Conservation (phyloP, 2,113 vertebrate genomes). For the Xenopus borealis region DNA sequence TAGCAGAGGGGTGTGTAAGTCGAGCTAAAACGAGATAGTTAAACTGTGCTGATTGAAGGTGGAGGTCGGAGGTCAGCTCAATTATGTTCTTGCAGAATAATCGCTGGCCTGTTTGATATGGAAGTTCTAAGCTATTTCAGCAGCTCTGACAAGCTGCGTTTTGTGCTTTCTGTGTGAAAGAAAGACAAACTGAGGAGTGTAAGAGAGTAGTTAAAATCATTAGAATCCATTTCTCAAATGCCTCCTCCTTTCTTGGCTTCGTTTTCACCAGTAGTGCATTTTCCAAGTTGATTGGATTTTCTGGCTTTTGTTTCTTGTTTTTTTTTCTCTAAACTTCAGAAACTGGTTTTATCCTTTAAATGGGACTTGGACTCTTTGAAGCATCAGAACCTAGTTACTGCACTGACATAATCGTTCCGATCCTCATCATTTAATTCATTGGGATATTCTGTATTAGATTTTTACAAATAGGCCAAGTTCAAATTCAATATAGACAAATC, state of each 20-base stretch:
- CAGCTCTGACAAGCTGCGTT: conserved; percentile 64
- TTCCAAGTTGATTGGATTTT: conserved; percentile 49
- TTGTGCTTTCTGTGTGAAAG: conserved; percentile 69
- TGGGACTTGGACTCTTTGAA: background rate
- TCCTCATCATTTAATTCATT: conserved; percentile 22
- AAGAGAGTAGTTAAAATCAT: conserved; percentile 78
- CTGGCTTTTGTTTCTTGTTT: conserved; percentile 48
- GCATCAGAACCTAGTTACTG: conserved; percentile 2
- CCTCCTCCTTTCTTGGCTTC: conserved; percentile 42
- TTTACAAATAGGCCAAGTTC: background rate
- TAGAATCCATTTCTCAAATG: conserved; percentile 59
- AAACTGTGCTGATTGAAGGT: conserved; percentile 82
- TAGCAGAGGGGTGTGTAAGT: conserved; percentile 93
- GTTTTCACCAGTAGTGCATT: background rate
- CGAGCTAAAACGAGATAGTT: conserved; percentile 76
- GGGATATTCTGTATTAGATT: conserved; percentile 4
- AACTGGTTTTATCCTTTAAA: conserved; percentile 9
- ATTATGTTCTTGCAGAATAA: conserved; percentile 89
- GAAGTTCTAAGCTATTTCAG: conserved; percentile 86
- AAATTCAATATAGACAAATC: background rate
- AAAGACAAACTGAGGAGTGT: conserved; percentile 91
- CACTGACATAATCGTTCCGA: conserved; percentile 14
- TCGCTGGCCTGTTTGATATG: conserved; percentile 84
- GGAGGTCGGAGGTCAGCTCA: conserved; percentile 92
- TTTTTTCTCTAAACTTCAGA: conserved; percentile 50